Evolutionary conservation across 53 echinoderm and acorn worm species (phyloP), one percentile per base, ranked within the genome.

Genomic region (Patiria pectinifera): DNA sequence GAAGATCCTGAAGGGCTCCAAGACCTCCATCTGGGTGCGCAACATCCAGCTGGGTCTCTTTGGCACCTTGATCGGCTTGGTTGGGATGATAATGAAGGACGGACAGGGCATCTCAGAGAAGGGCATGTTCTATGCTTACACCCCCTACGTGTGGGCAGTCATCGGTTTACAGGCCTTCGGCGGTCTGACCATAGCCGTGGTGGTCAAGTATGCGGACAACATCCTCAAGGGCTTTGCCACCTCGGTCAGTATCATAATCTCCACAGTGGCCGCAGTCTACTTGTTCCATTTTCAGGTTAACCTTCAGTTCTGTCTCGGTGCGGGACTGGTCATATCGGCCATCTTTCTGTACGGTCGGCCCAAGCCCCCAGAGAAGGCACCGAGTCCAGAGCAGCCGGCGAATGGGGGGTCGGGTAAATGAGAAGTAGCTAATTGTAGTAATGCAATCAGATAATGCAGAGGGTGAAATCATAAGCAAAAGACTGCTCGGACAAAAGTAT

Each of bases 171-270:
- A 98, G 91, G 96, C 98, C 4, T 92, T 96, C 45, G 98, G 98
- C 15, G 96, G 98, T 10, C 94, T 96, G 58, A 66, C 95, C 35
- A 96, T 98, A 14, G 98, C 96, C 0, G 88, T 98, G 2, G 96
- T 96, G 35, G 96, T 98, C 82, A 98, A 98, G 84, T 98, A 96
- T 69, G 98, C 98, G 0, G 98, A 96, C 78, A 98, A 98, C 89
- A 98, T 98, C 76, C 93, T 96, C 45, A 96, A 98, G 81, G 98
- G 98, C 11, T 98, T 98, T 26, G 98, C 96, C 43, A 96, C 98
- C 3, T 97, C 96, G 9, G 93, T 96, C 71, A 96, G 96, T 84
- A 96, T 95, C 24, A 98, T 98, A 75, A 93, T 98, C 24, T 96
- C 98, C 26, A 96, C 96, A 7, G 83, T 98, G 1, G 81, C 59